phyloP scores from a whole-genome alignment of 2,113 vertebrate species.

The Leptocoma aspasia region DNA sequence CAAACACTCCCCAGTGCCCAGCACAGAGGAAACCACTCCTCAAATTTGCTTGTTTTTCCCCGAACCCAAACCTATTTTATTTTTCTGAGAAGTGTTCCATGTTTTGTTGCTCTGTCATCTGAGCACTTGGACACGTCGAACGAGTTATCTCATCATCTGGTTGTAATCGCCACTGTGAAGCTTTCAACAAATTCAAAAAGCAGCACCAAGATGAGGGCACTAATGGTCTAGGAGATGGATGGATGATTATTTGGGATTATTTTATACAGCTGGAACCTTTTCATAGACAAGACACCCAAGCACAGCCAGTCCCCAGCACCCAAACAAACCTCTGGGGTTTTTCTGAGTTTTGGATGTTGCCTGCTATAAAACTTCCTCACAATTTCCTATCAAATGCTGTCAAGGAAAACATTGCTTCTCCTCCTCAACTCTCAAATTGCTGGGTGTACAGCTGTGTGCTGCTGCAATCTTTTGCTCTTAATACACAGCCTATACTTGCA shows the following conservation, averaged over 20 bases:
- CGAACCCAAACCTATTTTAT: background rate
- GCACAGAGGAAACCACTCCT: background rate
- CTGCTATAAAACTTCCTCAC: background rate
- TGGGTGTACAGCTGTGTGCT: background rate
- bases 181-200: background rate
- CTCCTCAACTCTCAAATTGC: background rate
- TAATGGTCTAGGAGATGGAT: background rate
- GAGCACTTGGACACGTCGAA: background rate
- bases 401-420: background rate
- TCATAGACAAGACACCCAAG: background rate
- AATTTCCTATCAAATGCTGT: background rate
- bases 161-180: background rate
- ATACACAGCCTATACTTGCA: background rate
- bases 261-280: background rate
- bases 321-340: background rate
- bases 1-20: fast-evolving
- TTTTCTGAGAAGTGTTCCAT: background rate
- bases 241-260: background rate
- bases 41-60: background rate
- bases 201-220: background rate
- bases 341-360: background rate
- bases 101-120: background rate
- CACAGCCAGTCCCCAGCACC: background rate
- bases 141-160: background rate
- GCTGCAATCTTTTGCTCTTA: background rate